Conservation (phyloP, 2,888 invertebrate species). For the Enchytraeus crypticus region DNA sequence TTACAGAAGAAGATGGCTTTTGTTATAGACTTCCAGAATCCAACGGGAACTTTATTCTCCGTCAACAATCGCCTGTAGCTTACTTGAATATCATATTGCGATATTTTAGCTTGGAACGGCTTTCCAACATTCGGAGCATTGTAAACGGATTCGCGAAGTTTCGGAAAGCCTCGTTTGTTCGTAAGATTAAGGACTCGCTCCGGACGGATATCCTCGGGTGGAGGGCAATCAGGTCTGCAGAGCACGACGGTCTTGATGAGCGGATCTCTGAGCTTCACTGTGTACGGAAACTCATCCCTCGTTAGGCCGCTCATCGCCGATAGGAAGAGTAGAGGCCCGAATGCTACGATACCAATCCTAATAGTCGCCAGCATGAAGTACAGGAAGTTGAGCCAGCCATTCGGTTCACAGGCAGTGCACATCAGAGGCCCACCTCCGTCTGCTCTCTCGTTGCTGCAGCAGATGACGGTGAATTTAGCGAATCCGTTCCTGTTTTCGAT, state of each 20-base stretch:
- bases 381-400: constrained; percentile 41
- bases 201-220: constrained; percentile 12
- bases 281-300: constrained; percentile 29
- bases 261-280: constrained; percentile 32
- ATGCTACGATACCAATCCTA: constrained; percentile 38
- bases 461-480: constrained; percentile 37
- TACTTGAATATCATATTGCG: constrained; percentile 25
- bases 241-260: constrained; percentile 20
- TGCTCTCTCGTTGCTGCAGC: constrained; percentile 27
- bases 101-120: constrained; percentile 14
- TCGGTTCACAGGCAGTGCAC: constrained; percentile 35
- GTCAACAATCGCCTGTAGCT: constrained; percentile 25
- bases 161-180: constrained; percentile 11
- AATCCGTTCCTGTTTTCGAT: constrained; percentile 29
- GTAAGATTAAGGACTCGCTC: constrained; percentile 16
- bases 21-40: constrained; percentile 16
- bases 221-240: constrained; percentile 8
- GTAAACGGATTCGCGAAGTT: constrained; percentile 15
- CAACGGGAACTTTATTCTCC: constrained; percentile 27
- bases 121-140: constrained; percentile 9
- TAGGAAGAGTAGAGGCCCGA: constrained; percentile 40
- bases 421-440: constrained; percentile 22
- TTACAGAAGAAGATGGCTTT: constrained; percentile 35
- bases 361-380: constrained; percentile 36
- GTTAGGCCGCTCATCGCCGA: constrained; percentile 31